These are phyloP conservation scores for Tiliacea aurago DNA, from an alignment of 2,888 invertebrate genomes.

Conservation along the genomic window DNA sequence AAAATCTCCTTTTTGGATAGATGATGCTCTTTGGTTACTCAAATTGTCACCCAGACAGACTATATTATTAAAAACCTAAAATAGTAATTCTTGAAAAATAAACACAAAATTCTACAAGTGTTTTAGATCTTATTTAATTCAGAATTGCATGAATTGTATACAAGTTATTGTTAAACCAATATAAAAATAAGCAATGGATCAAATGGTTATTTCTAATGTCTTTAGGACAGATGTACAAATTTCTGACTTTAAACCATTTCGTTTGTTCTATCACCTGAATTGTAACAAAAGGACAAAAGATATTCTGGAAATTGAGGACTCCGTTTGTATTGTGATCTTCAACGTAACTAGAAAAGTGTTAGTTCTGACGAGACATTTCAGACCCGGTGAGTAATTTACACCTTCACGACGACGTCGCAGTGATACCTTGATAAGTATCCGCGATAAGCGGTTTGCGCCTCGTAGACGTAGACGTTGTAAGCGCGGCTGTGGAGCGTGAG, in stretches of 20 bases:
- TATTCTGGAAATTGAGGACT: conserved; percentile 94
- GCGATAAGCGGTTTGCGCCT: too few species aligned
- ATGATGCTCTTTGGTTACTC: conserved; percentile 7
- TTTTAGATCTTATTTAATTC: conserved; percentile 1
- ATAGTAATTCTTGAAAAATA: conserved; percentile 1
- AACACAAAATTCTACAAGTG: conserved; percentile 26
- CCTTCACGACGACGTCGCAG: neutral
- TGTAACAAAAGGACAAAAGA: conserved; percentile 95
- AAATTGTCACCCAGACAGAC: conserved; percentile 25
- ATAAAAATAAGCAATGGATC: conserved; percentile 24
- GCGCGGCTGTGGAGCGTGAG: neutral
- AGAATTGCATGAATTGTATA: neutral
- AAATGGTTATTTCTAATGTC: conserved; percentile 14
- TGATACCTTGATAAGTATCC: neutral
- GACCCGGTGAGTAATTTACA: conserved; percentile 92
- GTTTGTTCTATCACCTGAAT: conserved; percentile 94
- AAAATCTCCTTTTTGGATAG: neutral
- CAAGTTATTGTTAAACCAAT: neutral
- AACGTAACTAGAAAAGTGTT: conserved; percentile 94
- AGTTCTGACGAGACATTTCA: conserved; percentile 97
- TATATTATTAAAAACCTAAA: neutral
- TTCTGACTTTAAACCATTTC: conserved; percentile 93
- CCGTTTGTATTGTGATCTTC: conserved; percentile 95
- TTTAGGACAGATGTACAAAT: conserved; percentile 80
- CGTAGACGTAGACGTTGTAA: neutral